phyloP scores from a whole-genome alignment of 2,113 vertebrate species.

The Neogobius melanostomus region DNA sequence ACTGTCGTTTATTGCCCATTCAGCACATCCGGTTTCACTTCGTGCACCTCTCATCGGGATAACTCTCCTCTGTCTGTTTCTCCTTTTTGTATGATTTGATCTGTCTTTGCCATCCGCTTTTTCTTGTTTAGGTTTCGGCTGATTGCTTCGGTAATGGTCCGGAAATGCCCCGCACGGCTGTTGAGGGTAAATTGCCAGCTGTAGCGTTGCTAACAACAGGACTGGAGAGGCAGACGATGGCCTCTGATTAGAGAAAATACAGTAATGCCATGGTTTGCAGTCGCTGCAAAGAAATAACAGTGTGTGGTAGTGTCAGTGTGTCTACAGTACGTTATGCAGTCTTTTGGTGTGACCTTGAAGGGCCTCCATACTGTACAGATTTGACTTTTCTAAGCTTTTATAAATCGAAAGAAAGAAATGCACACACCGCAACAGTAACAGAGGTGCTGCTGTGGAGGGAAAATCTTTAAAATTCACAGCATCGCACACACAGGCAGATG shows the following conservation, averaged over 20 bases:
- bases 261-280: slow-evolving; percentile 36
- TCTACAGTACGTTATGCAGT: slow-evolving; percentile 12
- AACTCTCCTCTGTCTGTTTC: slow-evolving; percentile 23
- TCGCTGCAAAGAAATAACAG: slow-evolving; percentile 19
- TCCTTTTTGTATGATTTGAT: slow-evolving; percentile 11
- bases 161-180: slow-evolving; percentile 40
- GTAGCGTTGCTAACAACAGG: slow-evolving; percentile 44
- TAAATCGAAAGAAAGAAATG: too few species aligned
- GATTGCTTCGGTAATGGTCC: slow-evolving; percentile 43
- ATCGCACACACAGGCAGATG: too few species aligned
- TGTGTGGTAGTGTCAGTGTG: slow-evolving; percentile 13
- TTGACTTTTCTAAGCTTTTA: too few species aligned
- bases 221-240: slow-evolving; percentile 18
- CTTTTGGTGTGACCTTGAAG: background rate
- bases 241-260: slow-evolving; percentile 5
- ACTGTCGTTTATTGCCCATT: slow-evolving; percentile 39
- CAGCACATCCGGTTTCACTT: slow-evolving; percentile 24
- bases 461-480: too few species aligned
- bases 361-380: too few species aligned
- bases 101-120: background rate
- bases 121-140: slow-evolving; percentile 12
- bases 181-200: slow-evolving; percentile 42
- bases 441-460: too few species aligned
- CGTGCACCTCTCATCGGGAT: slow-evolving; percentile 26
- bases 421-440: too few species aligned